Conservation (phyloP, 2,888 invertebrate species). For the Chironomus riparius region DNA sequence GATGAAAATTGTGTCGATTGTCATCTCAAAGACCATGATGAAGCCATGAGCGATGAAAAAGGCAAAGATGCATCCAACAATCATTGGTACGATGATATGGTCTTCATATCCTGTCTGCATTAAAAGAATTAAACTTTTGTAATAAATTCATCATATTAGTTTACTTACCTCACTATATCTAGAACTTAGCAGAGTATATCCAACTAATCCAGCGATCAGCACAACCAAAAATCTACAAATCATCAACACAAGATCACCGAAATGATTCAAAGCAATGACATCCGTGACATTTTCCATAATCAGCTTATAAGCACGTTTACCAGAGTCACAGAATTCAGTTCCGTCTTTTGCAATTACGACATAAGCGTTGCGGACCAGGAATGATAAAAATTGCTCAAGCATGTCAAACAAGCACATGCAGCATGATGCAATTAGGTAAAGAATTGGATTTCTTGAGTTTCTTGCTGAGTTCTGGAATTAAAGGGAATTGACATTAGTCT, state of each 20-base stretch:
- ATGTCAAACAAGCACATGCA: conserved; percentile 58
- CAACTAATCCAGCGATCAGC: conserved; percentile 51
- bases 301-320: conserved; percentile 51
- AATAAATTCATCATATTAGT: too few species aligned
- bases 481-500: too few species aligned
- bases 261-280: conserved; percentile 62
- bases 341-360: conserved; percentile 59
- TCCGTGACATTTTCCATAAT: conserved; percentile 55
- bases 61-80: conserved; percentile 53
- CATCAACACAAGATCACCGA: conserved; percentile 64
- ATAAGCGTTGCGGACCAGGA: conserved; percentile 59
- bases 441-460: conserved; percentile 44
- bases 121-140: too few species aligned
- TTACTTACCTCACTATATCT: too few species aligned
- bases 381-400: conserved; percentile 57
- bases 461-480: conserved; percentile 37
- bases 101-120: conserved; percentile 47
- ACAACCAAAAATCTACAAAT: conserved; percentile 59
- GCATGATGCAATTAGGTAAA: conserved; percentile 45
- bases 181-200: conserved; percentile 46
- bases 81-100: conserved; percentile 56
- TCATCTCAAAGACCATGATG: conserved; percentile 65
- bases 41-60: conserved; percentile 63
- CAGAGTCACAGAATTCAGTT: conserved; percentile 53
- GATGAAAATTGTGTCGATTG: conserved; percentile 57